These are phyloP conservation scores for Eudyptes chrysolophus DNA, from an alignment of 2,113 vertebrate genomes.

Conservation along the genomic window DNA sequence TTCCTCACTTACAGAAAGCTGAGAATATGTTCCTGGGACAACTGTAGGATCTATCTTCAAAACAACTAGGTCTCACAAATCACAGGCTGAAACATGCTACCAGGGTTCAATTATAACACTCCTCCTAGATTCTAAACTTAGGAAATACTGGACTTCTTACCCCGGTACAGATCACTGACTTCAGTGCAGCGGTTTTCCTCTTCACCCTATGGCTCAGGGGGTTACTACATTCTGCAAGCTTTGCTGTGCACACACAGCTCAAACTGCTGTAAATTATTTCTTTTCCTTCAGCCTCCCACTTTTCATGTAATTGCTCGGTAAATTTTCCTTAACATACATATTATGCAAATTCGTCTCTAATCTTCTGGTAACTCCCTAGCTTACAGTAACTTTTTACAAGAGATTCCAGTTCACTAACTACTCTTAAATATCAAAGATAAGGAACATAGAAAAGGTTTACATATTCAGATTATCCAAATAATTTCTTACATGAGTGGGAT, in stretches of 20 bases:
- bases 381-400: neutral
- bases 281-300: neutral
- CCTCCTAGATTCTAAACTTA: neutral
- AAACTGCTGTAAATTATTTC: neutral
- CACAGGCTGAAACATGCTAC: neutral
- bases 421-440: neutral
- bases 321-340: neutral
- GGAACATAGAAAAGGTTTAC: neutral
- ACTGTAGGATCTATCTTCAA: neutral
- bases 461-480: neutral
- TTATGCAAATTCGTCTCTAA: conserved; percentile 2
- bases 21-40: neutral
- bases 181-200: neutral
- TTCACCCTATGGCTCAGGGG: neutral
- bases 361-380: neutral
- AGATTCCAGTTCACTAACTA: neutral
- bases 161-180: neutral
- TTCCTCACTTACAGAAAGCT: neutral
- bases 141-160: neutral
- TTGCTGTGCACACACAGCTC: neutral
- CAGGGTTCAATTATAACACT: neutral
- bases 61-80: neutral
- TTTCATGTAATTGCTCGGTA: neutral
- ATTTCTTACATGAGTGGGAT: neutral
- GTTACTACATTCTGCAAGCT: neutral